Conservation (phyloP, 1,140 invertebrate genomes). For the Procambarus clarkii region DNA sequence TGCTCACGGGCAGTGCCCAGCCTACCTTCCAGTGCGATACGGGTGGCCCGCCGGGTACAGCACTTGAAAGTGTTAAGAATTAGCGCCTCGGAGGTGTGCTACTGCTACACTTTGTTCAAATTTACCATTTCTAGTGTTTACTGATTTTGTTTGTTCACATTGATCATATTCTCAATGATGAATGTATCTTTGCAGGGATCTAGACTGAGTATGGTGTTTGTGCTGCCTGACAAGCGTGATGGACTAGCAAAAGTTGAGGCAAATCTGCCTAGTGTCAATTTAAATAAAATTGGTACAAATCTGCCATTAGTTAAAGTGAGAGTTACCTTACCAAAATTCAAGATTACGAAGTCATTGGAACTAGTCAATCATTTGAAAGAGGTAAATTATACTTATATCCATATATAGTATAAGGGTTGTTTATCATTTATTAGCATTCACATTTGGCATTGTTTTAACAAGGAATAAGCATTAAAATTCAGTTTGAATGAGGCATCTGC, state of each 20-base stretch:
- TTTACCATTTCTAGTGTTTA: too few species aligned
- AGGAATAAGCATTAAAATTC: background rate
- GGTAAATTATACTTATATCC: constrained; percentile 23
- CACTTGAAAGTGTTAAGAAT: too few species aligned
- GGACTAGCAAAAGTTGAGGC: constrained; percentile 77
- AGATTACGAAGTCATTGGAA: constrained; percentile 79
- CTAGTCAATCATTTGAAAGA: constrained; percentile 78
- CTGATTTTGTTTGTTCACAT: too few species aligned
- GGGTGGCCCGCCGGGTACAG: too few species aligned
- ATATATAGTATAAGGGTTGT: background rate
- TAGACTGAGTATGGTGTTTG: constrained; percentile 81
- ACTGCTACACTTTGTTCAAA: too few species aligned
- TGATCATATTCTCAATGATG: too few species aligned
- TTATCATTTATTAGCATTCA: background rate
- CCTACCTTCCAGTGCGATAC: too few species aligned
- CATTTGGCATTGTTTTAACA: background rate
- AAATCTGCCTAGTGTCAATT: constrained; percentile 64
- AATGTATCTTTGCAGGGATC: constrained; percentile 46
- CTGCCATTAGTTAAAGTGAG: constrained; percentile 75
- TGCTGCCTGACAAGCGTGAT: constrained; percentile 80
- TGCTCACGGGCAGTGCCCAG: too few species aligned
- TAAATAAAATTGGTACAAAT: constrained; percentile 59
- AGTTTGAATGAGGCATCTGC: too few species aligned
- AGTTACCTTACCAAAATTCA: constrained; percentile 83
- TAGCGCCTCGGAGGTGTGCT: too few species aligned